Evolutionary conservation across 2,888 invertebrate species (phyloP), one percentile per base, ranked within the genome.

Genomic region (Apotomis betuletana): DNA sequence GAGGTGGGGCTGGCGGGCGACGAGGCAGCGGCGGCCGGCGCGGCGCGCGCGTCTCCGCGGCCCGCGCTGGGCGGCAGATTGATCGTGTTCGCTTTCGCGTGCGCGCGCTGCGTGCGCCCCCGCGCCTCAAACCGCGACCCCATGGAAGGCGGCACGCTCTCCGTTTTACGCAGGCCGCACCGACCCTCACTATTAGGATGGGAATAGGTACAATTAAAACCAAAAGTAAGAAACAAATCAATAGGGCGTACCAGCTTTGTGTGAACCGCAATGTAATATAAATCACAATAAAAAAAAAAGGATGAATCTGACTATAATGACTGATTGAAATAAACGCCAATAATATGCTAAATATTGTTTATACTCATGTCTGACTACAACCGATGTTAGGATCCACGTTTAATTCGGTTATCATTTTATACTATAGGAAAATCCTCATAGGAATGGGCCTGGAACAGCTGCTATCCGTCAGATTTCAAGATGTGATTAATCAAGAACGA

Each of bases 71-170:
- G 92, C 4, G 95, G 95, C 75, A 95, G 91, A 83, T 94, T 94
- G 83, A 95, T 94, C 44, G 95, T 95, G 85, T 95, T 95, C 38
- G 95, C 94, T 82, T 93, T 93, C 54, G 88, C 85, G 85, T 93
- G 93, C 27, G 92, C 89, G 63, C 92, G 86, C 83, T 90, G 91
- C 44, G 87, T 79, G 70, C 92, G 88, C 67, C 82, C 81, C 49
- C 90, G 87, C 70, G 89, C 77, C 78, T 91, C 91, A 70, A 89
- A 81, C 59, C 87, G 82, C 63, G 85, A 88, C 75, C 89, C 90
- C 80, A 90, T 75, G 13, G 88, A 87, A 67, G 90, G 90, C 74
- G 91, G 91, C 77, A 91, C 90, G 79, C 91, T 90, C 84, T 90
- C 90, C 55, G 90, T 89, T 84, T 90, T 91, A 81, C 90, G 90